Evolutionary conservation across 2,888 invertebrate genomes (phyloP).

Genomic region (Caenorhabditis becei): DNA sequence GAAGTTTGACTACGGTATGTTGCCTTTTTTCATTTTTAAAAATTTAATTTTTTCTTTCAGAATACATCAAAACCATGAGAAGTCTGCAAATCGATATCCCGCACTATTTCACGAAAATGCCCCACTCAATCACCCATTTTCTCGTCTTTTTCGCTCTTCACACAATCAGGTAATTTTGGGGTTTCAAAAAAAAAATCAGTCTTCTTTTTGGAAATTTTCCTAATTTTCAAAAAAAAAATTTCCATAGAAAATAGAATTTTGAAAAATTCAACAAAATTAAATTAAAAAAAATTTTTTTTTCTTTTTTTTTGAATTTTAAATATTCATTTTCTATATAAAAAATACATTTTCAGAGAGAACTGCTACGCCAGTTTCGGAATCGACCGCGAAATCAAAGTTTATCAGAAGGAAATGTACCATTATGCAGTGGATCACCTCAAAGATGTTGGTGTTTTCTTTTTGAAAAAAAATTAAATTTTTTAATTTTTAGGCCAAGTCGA

Average conservation of each 20-base stretch:
- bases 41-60: conserved; percentile 8
- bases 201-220: too few relatives aligned
- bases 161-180: conserved; percentile 23
- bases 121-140: conserved; percentile 19
- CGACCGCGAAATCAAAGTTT: conserved; percentile 22
- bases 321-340: neutral
- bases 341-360: conserved; percentile 7
- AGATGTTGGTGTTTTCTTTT: neutral
- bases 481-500: neutral
- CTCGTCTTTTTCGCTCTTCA: conserved; percentile 27
- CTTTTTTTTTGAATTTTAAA: neutral
- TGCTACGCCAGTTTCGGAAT: conserved; percentile 24
- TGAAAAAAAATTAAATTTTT: neutral
- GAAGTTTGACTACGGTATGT: too few relatives aligned
- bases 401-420: conserved; percentile 16
- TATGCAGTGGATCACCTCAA: conserved; percentile 7
- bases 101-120: neutral
- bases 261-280: too few relatives aligned
- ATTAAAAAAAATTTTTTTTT: too few relatives aligned
- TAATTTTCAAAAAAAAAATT: too few relatives aligned
- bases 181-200: too few relatives aligned
- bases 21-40: too few relatives aligned
- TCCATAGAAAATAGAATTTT: neutral
- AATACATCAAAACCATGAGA: neutral
- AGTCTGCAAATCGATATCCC: neutral